phyloP scores from a whole-genome alignment of 1,140 invertebrate species.

The Zaprionus capensis region DNA sequence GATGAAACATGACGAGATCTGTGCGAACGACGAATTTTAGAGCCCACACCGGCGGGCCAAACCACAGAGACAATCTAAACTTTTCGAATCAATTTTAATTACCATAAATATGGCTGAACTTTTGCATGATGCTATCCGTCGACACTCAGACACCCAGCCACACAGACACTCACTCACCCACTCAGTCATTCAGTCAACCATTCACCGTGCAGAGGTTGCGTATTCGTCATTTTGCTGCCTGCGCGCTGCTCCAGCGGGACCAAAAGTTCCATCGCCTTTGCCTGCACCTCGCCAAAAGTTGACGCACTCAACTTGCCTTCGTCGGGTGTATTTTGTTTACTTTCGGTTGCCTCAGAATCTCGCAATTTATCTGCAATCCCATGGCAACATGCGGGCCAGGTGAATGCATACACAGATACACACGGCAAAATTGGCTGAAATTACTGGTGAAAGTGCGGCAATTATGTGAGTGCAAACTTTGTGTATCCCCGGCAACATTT shows the following conservation, averaged over 20 bases:
- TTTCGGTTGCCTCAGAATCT: conserved; percentile 32
- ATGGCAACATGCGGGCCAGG: conserved; percentile 47
- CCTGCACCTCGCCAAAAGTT: conserved; percentile 27
- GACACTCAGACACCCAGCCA: conserved; percentile 31
- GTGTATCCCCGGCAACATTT: neutral
- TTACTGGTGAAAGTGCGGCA: conserved; percentile 7
- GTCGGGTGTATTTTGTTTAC: conserved; percentile 45
- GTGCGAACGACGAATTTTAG: conserved; percentile 48
- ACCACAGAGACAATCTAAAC: conserved; percentile 78
- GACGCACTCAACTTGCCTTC: conserved; percentile 34
- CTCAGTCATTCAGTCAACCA: conserved; percentile 41
- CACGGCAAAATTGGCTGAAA: conserved; percentile 32
- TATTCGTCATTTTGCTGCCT: conserved; percentile 51
- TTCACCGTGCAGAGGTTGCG: conserved; percentile 36
- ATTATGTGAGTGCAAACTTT: conserved; percentile 17
- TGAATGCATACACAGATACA: neutral
- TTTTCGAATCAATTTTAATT: conserved; percentile 84
- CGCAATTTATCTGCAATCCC: conserved; percentile 61
- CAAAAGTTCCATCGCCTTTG: conserved; percentile 32
- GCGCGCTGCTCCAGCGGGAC: conserved; percentile 16
- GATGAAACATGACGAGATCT: conserved; percentile 46
- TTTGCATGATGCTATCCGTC: conserved; percentile 36
- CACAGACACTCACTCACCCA: conserved; percentile 30
- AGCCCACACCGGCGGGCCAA: conserved; percentile 44
- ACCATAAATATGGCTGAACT: conserved; percentile 79